These are phyloP conservation scores for Myiotriccus ornatus DNA, from an alignment of 2,797 vertebrate species.

Conservation along the genomic window DNA sequence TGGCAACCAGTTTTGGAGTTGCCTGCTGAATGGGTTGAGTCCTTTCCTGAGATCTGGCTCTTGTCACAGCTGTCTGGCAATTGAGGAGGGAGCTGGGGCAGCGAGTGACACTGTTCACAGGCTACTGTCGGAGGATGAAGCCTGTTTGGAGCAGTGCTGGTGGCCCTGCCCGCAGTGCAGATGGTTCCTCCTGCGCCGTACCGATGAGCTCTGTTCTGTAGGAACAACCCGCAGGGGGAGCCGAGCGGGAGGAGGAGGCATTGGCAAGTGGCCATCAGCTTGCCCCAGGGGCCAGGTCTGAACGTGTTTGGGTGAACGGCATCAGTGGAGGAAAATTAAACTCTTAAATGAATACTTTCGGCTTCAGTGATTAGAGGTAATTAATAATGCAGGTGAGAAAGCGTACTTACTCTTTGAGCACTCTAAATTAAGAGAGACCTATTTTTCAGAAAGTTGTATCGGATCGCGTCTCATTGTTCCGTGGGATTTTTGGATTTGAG, in stretches of 20 bases:
- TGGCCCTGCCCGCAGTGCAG: not conserved
- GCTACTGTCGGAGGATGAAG: not conserved
- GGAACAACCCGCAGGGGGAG: slow-evolving; percentile 21
- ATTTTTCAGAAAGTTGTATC: slow-evolving; percentile 20
- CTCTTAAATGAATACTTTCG: slow-evolving; percentile 31
- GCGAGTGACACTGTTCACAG: not conserved
- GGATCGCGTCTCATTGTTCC: not conserved
- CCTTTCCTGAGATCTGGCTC: not conserved
- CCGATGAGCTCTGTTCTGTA: not conserved
- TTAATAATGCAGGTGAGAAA: slow-evolving; percentile 47
- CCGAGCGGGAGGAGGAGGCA: not conserved
- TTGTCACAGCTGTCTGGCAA: not conserved
- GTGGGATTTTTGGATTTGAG: not conserved
- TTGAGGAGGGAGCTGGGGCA: not conserved
- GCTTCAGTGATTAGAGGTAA: slow-evolving; percentile 39
- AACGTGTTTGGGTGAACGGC: not conserved
- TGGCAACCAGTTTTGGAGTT: not conserved
- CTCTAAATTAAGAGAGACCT: slow-evolving; percentile 49
- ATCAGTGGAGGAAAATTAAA: slow-evolving; percentile 36
- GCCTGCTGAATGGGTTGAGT: not conserved
- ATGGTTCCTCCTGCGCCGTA: not conserved
- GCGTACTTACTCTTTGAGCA: not conserved
- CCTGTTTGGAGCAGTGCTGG: not conserved
- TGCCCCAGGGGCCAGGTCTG: not conserved
- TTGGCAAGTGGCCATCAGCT: not conserved